A percentile compares a stretch with the other conserved stretches of the same genome.
phyloP scores from a whole-genome alignment of 2,797 vertebrate genomes.

The Tympanoctomys barrerae region DNA sequence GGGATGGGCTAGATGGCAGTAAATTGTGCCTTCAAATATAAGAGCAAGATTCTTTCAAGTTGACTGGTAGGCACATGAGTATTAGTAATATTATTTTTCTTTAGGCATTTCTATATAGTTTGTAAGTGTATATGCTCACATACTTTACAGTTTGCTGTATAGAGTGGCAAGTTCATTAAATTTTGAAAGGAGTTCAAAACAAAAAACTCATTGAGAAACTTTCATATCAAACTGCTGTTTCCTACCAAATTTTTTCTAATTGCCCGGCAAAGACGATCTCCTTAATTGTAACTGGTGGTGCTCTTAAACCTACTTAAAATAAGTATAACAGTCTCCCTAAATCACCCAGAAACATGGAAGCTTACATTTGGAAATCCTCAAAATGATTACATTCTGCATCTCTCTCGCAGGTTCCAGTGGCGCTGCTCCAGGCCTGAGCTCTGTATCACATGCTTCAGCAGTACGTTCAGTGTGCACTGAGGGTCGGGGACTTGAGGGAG shows the following conservation, averaged over 20 bases:
- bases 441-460: background rate
- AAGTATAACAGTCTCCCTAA: background rate
- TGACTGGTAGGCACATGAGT: background rate
- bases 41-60: background rate
- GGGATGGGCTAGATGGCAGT: background rate
- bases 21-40: background rate
- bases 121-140: background rate
- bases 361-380: slow-evolving; percentile 51
- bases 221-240: background rate
- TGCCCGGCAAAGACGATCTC: slow-evolving; percentile 16
- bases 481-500: background rate
- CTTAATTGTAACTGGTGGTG: background rate
- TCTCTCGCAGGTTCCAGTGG: slow-evolving; percentile 28
- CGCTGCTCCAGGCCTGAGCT: background rate
- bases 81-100: background rate
- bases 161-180: slow-evolving; percentile 12
- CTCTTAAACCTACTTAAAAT: slow-evolving; percentile 49
- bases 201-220: slow-evolving; percentile 40
- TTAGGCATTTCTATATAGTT: background rate
- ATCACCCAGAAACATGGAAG: slow-evolving; percentile 42
- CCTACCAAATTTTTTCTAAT: background rate
- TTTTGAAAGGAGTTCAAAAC: slow-evolving; percentile 47
- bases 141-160: background rate
- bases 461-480: background rate
- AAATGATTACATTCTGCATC: slow-evolving; percentile 42